Base-by-base conservation (phyloP, 2,888 invertebrate species). In the Ormyrus rosae region DNA sequence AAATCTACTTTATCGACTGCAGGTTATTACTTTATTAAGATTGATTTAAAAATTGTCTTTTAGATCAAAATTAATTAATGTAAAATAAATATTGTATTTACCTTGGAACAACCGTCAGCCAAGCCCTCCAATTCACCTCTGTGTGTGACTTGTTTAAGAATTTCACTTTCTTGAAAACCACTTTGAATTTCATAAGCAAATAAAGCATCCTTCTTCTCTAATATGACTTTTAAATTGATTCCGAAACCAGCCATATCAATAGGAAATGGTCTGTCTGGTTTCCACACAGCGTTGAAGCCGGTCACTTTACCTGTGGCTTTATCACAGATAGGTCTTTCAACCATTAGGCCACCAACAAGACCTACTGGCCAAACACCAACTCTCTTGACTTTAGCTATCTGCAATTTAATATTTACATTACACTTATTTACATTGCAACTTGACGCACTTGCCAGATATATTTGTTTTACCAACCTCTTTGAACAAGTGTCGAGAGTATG, bases 211-310 rank as follows among this genome's bases (percentile, higher is more conserved):
- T 95, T 94, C 85, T 95, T 93, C 19, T 94, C 92, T 5, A 96
- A 90, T 65, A 98, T 92, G 76, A 96, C 91, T 19, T 94, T 94
- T 2, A 96, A 91, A 89, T 96, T 97, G 60, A 98, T 95, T 7
- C 96, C 98, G 89, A 98, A 99, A 0, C 97, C 98, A 0, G 99
- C 99, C 99, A 99, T 99, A 88, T 99, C 99, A 56, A 98, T 94
- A 0, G 99, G 98, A 92, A 99, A 99, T 0, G 96, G 95, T 81
- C 99, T 92, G 85, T 97, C 95, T 0, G 98, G 96, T 87, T 96
- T 95, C 97, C 98, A 99, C 0, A 94, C 96, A 0, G 95, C 95
- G 85, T 93, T 93, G 90, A 94, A 96, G 10, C 94, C 93, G 10
- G 90, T 90, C 5, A 95, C 93, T 86, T 92, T 92, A 56, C 92